Percentiles rank a stretch among this genome's conserved stretches.
These are phyloP conservation scores for Micropterix aruncella DNA, from an alignment of 2,888 invertebrate genomes.

Conservation along the genomic window DNA sequence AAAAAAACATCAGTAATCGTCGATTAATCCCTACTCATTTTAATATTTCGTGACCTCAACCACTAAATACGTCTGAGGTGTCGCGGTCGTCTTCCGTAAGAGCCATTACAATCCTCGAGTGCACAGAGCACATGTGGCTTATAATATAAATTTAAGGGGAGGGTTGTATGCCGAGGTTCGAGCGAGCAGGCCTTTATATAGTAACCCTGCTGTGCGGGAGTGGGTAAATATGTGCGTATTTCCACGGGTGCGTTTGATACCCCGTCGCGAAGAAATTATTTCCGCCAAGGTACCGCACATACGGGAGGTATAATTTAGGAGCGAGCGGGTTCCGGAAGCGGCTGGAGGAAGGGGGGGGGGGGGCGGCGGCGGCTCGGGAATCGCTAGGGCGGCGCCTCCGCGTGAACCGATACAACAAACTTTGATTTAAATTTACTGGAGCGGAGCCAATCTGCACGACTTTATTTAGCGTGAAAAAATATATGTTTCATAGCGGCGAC, in stretches of 20 bases:
- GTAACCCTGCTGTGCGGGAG: too few species aligned
- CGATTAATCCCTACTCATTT: too few species aligned
- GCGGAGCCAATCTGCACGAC: neutral
- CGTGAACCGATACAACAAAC: neutral
- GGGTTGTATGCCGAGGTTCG: too few species aligned
- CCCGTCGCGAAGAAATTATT: neutral
- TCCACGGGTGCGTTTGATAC: neutral
- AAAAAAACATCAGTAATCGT: too few species aligned
- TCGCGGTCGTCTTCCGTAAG: too few species aligned
- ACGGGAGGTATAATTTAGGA: neutral
- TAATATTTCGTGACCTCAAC: too few species aligned
- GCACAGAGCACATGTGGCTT: too few species aligned
- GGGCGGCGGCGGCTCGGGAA: neutral
- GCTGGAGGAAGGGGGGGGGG: neutral
- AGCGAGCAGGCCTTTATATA: too few species aligned
- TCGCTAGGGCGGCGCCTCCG: neutral
- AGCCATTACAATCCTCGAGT: too few species aligned
- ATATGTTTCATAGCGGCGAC: neutral
- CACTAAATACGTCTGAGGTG: too few species aligned
- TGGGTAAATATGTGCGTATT: too few species aligned
- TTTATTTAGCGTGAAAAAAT: neutral
- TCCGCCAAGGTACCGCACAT: neutral
- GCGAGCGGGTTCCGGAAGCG: neutral
- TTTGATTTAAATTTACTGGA: neutral
- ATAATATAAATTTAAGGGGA: too few species aligned